phyloP scores from a whole-genome alignment of 2,888 invertebrate species.

The Cheiracanthium punctorium region DNA sequence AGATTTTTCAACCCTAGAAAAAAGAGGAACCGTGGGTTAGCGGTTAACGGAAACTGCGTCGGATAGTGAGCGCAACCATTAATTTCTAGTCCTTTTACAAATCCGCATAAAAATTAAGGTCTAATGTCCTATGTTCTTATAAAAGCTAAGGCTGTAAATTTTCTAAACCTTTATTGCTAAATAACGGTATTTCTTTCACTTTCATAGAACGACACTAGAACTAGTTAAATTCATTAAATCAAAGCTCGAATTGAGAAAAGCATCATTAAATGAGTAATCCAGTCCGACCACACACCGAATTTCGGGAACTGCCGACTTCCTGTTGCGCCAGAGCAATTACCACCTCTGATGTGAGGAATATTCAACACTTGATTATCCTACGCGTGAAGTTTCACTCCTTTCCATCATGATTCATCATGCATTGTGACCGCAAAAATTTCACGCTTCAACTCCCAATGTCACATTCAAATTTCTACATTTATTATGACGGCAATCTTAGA shows the following conservation, averaged over 20 bases:
- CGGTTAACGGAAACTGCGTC: too few relatives aligned
- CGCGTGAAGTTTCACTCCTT: not conserved
- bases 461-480: conserved; percentile 57
- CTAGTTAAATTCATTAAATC: too few relatives aligned
- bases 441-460: conserved; percentile 55
- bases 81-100: too few relatives aligned
- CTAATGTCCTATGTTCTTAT: too few relatives aligned
- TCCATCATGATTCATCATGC: conserved; percentile 16
- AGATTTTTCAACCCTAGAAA: too few relatives aligned
- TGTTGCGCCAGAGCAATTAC: not conserved
- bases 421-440: conserved; percentile 44
- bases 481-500: conserved; percentile 38
- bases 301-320: not conserved
- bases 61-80: too few relatives aligned
- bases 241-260: not conserved
- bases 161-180: too few relatives aligned
- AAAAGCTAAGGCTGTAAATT: too few relatives aligned
- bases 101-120: too few relatives aligned
- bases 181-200: too few relatives aligned
- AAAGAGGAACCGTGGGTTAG: too few relatives aligned
- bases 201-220: too few relatives aligned
- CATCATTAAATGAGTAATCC: not conserved
- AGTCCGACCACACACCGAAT: not conserved
- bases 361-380: not conserved
- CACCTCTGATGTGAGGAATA: not conserved